Evolutionary conservation across 2,888 invertebrate genomes (phyloP), one percentile per base, ranked within the genome.

Genomic region (Cephus spinipes): DNA sequence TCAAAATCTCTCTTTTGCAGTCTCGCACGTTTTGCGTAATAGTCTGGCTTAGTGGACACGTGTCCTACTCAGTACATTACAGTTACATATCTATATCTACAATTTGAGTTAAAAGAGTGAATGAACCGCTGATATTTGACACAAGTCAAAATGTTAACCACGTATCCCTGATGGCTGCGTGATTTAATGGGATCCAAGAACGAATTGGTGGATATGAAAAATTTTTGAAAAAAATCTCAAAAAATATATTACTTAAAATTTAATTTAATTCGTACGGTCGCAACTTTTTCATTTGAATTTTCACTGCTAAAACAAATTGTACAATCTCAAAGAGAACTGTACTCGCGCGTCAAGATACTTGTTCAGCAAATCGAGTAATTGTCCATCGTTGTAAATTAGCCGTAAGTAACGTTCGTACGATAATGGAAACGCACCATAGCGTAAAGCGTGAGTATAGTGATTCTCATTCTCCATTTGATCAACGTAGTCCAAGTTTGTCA

Each of bases 111-210:
- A 55, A 1, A 23, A 23, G 40, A 23, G 23, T 55, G 23, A 55
- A 55, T 15, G 6, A 6, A 23, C 40, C 6, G 40, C 15, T 55
- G 23, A 55, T 55, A 55, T 23, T 55, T 55, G 23, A 55, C 6
- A 23, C 23, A 1, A 55, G 86, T 84, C 87, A 87, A 88, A 89
- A 86, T 88, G 87, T 85, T 88, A 88, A 88, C 86, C 83, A 85
- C 88, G 88, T 89, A 23, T 23, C 2, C 9, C 23, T 6, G 40
- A 55, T 0, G 6, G 23, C 15, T 15, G 15, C 15, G 40, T 15
- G 15, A 40, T 6, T 40, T 15, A 15, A 9, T 55, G 15, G 40
- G 4, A 15, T 23, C 15, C 15, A 55, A 23, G 15, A 9, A 55
- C 6, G 1, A 55, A 4, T 55, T 23, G 2, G 23, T 6, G 9